Evolutionary conservation across 2,113 vertebrate genomes (phyloP).

Genomic region (Microtus montanus): DNA sequence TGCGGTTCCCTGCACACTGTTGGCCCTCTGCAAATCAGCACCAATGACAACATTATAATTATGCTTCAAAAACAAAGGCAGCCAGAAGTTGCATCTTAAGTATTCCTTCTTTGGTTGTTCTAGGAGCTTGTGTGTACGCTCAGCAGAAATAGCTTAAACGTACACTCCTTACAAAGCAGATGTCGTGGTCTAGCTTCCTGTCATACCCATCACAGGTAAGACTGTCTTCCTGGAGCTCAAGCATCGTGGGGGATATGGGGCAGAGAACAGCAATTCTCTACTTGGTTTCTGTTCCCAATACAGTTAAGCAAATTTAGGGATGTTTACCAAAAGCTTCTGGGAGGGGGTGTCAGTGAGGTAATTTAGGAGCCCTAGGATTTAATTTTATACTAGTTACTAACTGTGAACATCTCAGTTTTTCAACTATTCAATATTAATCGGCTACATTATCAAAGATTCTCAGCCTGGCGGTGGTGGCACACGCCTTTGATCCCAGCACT

Average conservation of each 20-base stretch:
- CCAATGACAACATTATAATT: conserved; percentile 70
- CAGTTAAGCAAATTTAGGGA: not conserved
- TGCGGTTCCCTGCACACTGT: not conserved
- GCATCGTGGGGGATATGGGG: not conserved
- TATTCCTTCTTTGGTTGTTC: conserved; percentile 43
- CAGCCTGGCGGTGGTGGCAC: no score
- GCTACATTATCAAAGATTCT: not conserved
- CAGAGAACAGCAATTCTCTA: not conserved
- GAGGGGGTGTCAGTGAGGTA: not conserved
- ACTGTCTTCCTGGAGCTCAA: not conserved
- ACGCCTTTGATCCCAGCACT: no score
- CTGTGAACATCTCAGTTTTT: not conserved
- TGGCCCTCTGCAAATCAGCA: conserved; percentile 63
- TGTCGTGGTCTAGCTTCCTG: not conserved
- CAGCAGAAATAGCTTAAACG: conserved; percentile 41
- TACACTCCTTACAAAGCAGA: not conserved
- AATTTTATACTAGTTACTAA: not conserved
- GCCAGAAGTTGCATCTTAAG: conserved; percentile 63
- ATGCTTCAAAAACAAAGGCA: conserved; percentile 64
- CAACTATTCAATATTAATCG: not conserved
- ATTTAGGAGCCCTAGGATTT: not conserved
- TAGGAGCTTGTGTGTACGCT: not conserved
- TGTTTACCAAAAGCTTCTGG: not conserved
- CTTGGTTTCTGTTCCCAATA: not conserved
- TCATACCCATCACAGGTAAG: not conserved